phyloP scores from a whole-genome alignment of 2,888 invertebrate species.

The Drosophila monieri region DNA sequence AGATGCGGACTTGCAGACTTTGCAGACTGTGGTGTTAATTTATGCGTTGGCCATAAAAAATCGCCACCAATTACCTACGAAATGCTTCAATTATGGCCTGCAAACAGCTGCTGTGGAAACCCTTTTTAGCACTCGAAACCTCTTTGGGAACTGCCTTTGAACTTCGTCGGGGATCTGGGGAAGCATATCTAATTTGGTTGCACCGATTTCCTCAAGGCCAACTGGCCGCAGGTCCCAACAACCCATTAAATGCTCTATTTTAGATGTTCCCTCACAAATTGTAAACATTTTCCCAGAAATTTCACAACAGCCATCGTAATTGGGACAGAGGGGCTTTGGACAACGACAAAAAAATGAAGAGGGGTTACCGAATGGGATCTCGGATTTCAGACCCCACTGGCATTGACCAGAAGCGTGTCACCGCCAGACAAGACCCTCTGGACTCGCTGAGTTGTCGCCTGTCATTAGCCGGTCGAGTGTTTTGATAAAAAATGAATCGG shows the following conservation, averaged over 20 bases:
- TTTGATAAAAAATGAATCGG: conserved; percentile 70
- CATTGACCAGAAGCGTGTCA: conserved; percentile 73
- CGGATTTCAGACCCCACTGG: conserved; percentile 46
- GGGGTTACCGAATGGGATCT: conserved; percentile 29
- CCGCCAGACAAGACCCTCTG: conserved; percentile 15
- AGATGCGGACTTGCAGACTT: neutral
- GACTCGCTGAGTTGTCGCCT: conserved; percentile 71
- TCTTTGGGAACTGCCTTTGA: conserved; percentile 40
- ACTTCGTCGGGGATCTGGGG: conserved; percentile 29
- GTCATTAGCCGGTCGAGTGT: conserved; percentile 65
- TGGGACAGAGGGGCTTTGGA: too few species aligned
- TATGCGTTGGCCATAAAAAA: conserved; percentile 73
- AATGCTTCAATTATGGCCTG: conserved; percentile 76
- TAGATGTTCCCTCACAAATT: conserved; percentile 15
- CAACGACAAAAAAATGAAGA: conserved; percentile 24
- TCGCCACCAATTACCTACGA: conserved; percentile 73
- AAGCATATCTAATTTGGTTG: conserved; percentile 54
- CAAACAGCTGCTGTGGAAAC: conserved; percentile 72
- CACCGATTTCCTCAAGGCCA: conserved; percentile 35
- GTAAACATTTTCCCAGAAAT: conserved; percentile 33
- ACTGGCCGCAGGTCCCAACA: conserved; percentile 1
- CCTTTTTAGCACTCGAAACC: conserved; percentile 67
- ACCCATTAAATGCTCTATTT: conserved; percentile 29
- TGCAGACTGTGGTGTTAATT: conserved; percentile 70
- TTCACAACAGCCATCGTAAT: conserved; percentile 52